These are phyloP conservation scores for Gambusia affinis DNA, from an alignment of 2,113 vertebrate species.

Conservation along the genomic window DNA sequence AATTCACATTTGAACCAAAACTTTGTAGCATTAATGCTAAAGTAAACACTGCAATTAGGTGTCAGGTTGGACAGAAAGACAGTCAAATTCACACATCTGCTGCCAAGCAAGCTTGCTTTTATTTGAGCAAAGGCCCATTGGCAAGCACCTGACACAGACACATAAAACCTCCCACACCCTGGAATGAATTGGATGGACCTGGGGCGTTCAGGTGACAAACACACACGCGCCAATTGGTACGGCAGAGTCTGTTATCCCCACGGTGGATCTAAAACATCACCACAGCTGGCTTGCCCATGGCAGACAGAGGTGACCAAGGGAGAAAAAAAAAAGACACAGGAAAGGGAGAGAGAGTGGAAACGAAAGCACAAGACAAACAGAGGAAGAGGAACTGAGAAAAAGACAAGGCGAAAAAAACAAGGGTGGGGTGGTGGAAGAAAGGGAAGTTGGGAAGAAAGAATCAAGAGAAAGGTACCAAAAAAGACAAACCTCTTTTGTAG, in stretches of 20 bases:
- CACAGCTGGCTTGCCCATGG: constrained; percentile 40
- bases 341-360: constrained; percentile 16
- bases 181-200: constrained; percentile 17
- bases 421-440: constrained; percentile 27
- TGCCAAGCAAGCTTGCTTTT: constrained; percentile 29
- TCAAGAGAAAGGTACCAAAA: background rate
- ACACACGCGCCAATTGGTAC: background rate
- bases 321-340: constrained; percentile 21
- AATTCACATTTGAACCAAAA: too few relatives aligned
- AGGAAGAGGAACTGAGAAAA: constrained; percentile 44
- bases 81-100: background rate
- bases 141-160: constrained; percentile 39
- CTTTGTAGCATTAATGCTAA: background rate
- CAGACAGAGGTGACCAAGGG: constrained; percentile 23
- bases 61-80: background rate
- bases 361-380: constrained; percentile 27
- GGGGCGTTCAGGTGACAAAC: constrained; percentile 44
- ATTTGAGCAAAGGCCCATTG: constrained; percentile 17
- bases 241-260: constrained; percentile 16
- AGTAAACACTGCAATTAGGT: background rate
- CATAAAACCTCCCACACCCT: constrained; percentile 13
- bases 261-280: constrained; percentile 40
- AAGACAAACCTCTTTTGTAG: background rate
- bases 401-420: constrained; percentile 38
- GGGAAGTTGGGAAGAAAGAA: constrained; percentile 27